Conservation (phyloP, 1,140 invertebrate genomes). For the Drosophila sturtevanti region DNA sequence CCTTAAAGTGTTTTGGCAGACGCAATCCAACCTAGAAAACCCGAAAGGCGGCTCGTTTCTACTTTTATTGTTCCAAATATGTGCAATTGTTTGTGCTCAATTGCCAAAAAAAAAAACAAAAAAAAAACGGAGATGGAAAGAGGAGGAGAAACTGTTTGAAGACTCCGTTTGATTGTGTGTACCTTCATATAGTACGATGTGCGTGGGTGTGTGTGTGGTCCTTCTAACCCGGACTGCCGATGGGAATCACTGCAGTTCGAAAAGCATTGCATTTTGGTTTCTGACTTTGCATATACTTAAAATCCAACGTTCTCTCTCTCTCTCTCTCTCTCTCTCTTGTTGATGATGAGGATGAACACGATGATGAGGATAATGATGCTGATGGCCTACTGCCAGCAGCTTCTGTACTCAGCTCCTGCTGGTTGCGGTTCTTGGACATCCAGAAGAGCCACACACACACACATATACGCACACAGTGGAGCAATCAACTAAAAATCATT, state of each 20-base stretch:
- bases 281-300: constrained; percentile 74
- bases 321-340: not conserved
- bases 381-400: not conserved
- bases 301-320: constrained; percentile 41
- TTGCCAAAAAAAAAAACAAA: constrained; percentile 52
- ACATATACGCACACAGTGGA: not conserved
- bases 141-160: constrained; percentile 42
- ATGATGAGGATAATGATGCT: not conserved
- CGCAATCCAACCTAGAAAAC: constrained; percentile 38
- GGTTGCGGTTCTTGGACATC: not conserved
- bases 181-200: not conserved
- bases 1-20: constrained; percentile 72
- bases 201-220: constrained; percentile 47
- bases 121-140: not conserved
- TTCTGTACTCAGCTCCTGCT: not conserved
- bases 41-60: constrained; percentile 30
- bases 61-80: constrained; percentile 29
- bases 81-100: constrained; percentile 68
- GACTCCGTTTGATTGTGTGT: constrained; percentile 15
- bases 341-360: not conserved
- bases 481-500: not conserved
- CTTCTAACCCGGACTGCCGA: constrained; percentile 19
- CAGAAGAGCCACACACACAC: not conserved
- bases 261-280: constrained; percentile 62
- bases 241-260: constrained; percentile 66